Conservation (phyloP, 2,797 vertebrate genomes). For the Trachops cirrhosus region DNA sequence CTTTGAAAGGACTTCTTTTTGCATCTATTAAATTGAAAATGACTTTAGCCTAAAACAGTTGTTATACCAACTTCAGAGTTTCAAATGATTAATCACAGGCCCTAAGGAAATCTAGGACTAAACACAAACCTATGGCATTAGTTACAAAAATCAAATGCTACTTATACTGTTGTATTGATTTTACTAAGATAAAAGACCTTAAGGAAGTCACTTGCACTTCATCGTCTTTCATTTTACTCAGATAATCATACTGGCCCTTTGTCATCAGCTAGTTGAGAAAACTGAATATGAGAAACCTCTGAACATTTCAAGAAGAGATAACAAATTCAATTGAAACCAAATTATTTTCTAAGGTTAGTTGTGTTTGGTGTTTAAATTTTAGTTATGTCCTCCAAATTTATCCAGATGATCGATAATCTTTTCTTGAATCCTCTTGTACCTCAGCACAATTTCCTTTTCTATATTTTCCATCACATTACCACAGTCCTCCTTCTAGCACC, state of each 20-base stretch:
- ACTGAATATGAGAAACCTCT: not conserved
- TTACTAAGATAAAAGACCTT: not conserved
- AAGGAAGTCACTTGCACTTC: not conserved
- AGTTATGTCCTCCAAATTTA: not conserved
- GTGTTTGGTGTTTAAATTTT: not conserved
- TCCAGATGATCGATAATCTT: not conserved
- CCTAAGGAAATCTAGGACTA: not conserved
- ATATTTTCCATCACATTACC: not conserved
- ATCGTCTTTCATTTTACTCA: not conserved
- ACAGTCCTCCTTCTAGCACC: not conserved
- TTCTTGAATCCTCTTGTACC: not conserved
- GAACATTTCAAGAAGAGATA: not conserved
- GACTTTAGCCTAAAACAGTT: not conserved
- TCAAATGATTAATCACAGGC: not conserved
- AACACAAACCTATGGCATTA: not conserved
- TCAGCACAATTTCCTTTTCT: not conserved
- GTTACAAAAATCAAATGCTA: not conserved
- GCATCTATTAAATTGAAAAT: not conserved
- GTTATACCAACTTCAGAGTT: not conserved
- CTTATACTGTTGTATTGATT: not conserved
- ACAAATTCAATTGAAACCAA: not conserved
- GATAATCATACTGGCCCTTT: not conserved
- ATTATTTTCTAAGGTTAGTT: not conserved
- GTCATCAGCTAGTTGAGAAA: not conserved
- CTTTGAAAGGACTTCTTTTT: not conserved